Conservation (phyloP, 1,140 invertebrate species). For the Diachasmimorpha longicaudata region DNA sequence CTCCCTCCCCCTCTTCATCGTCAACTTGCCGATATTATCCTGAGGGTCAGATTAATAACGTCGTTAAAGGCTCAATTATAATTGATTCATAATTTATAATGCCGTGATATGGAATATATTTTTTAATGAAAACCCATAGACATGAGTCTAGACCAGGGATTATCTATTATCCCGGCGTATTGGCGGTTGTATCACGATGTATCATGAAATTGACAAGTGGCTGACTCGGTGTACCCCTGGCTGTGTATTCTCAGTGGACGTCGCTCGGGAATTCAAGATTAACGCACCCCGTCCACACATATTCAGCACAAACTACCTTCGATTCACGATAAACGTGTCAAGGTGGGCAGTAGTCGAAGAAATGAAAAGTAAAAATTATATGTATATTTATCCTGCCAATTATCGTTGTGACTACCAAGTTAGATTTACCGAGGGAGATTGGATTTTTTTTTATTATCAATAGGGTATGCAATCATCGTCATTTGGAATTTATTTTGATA, state of each 20-base stretch:
- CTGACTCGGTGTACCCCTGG: background rate
- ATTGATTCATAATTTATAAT: no score
- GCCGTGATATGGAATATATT: no score
- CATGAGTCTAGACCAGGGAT: no score
- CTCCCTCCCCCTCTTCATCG: background rate
- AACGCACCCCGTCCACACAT: constrained; percentile 3
- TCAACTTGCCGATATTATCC: background rate
- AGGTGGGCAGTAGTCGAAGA: constrained; percentile 12
- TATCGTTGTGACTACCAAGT: constrained; percentile 23
- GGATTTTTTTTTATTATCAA: no score
- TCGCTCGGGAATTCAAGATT: constrained; percentile 8
- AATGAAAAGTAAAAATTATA: background rate
- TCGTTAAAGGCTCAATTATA: no score
- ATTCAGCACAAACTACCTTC: constrained; percentile 11
- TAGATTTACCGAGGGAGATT: constrained; percentile 6
- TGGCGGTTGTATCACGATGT: no score
- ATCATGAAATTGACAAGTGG: constrained; percentile 11
- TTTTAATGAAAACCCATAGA: no score
- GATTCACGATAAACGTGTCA: constrained; percentile 24
- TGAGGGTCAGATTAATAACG: no score
- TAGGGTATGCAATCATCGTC: no score
- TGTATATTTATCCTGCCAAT: constrained; percentile 31
- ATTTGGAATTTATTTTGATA: no score
- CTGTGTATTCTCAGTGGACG: background rate
- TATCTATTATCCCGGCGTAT: no score